phyloP scores from a whole-genome alignment of 1,140 invertebrate species.

The Heliconius melpomene region DNA sequence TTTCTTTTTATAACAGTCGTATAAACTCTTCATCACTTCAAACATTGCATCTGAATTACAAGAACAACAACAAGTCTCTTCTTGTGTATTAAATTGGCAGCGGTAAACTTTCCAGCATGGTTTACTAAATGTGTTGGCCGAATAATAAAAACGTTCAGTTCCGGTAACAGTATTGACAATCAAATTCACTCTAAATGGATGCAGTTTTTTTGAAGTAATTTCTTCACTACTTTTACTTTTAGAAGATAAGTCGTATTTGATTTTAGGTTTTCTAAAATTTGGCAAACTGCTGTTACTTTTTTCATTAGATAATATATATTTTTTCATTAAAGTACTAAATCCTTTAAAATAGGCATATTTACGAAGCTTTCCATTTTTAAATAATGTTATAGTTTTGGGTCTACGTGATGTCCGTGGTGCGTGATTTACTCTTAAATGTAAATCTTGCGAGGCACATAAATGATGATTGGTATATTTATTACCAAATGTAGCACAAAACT shows the following conservation, averaged over 20 bases:
- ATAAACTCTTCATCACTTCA: constrained; percentile 68
- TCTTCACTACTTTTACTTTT: constrained; percentile 11
- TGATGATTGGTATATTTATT: background rate
- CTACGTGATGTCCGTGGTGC: background rate
- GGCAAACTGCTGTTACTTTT: background rate
- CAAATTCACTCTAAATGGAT: background rate
- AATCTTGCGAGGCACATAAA: constrained; percentile 3
- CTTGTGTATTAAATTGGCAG: constrained; percentile 53
- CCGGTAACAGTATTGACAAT: constrained; percentile 1
- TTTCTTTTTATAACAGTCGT: constrained; percentile 69
- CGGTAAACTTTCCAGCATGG: constrained; percentile 51
- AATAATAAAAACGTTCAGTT: background rate
- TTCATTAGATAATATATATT: background rate
- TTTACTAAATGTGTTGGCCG: constrained; percentile 12
- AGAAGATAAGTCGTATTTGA: background rate
- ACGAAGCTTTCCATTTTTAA: background rate
- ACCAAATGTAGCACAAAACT: background rate
- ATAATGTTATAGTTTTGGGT: background rate
- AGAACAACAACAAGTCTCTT: constrained; percentile 61
- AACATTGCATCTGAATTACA: constrained; percentile 70
- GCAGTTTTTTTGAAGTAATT: background rate
- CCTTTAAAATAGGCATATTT: background rate
- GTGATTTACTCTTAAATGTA: background rate
- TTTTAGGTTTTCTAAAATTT: background rate
- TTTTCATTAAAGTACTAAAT: background rate